phyloP scores from a whole-genome alignment of 2,888 invertebrate species.

The Nasonia oneida region DNA sequence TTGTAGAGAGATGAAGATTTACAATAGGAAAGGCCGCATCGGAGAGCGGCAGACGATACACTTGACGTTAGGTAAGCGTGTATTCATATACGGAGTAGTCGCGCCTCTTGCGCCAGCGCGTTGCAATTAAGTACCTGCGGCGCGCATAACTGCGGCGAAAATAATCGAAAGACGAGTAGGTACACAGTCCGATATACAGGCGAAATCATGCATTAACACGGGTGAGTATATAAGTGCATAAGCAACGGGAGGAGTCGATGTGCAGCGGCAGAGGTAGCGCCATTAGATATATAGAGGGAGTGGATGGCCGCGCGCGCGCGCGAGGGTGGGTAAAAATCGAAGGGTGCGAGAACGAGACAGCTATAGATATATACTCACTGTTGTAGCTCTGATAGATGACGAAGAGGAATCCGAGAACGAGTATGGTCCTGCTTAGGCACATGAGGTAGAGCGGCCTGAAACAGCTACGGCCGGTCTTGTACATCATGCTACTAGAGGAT shows the following conservation, averaged over 20 bases:
- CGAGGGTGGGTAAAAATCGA: constrained; percentile 25
- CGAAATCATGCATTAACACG: background rate
- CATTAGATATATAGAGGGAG: background rate
- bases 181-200: too few relatives aligned
- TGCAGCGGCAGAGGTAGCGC: background rate
- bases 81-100: background rate
- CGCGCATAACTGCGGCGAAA: background rate
- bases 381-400: constrained; percentile 62
- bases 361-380: constrained; percentile 50
- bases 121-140: background rate
- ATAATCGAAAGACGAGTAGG: background rate
- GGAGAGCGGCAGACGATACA: background rate
- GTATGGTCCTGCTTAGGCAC: constrained; percentile 60
- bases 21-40: background rate
- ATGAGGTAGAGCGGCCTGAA: constrained; percentile 58
- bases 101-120: constrained; percentile 8
- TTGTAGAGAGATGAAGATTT: background rate
- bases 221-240: background rate
- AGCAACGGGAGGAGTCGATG: background rate
- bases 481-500: constrained; percentile 47
- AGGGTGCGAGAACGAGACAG: background rate
- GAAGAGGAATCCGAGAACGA: constrained; percentile 61
- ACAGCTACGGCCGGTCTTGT: constrained; percentile 59
- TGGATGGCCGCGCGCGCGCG: background rate
- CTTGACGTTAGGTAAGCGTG: background rate